Percentiles rank a stretch among this genome's conserved stretches.
These are phyloP conservation scores for Halesus radiatus DNA, from an alignment of 1,140 invertebrate species.

Conservation along the genomic window DNA sequence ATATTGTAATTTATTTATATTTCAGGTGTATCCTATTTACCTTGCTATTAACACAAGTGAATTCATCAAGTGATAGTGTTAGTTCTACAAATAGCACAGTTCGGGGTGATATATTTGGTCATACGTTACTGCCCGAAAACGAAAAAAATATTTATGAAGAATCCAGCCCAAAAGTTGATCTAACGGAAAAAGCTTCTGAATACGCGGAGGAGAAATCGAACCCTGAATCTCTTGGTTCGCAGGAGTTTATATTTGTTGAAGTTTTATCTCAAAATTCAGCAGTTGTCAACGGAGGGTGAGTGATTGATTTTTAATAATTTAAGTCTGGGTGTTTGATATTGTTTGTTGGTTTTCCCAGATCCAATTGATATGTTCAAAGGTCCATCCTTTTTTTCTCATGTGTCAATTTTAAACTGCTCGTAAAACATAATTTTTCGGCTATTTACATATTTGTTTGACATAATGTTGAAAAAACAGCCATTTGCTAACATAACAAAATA, in stretches of 20 bases:
- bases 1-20: conserved; percentile 47
- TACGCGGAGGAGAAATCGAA: not conserved
- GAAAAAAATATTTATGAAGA: conserved; percentile 14
- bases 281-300: conserved; percentile 71
- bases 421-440: too few relatives aligned
- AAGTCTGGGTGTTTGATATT: too few relatives aligned
- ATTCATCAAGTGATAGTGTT: conserved; percentile 4
- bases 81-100: conserved; percentile 16
- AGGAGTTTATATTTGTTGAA: conserved; percentile 68
- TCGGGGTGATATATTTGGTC: not conserved
- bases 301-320: conserved; percentile 49
- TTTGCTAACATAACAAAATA: too few relatives aligned
- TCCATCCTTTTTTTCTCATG: too few relatives aligned
- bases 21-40: conserved; percentile 63
- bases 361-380: too few relatives aligned
- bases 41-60: conserved; percentile 55
- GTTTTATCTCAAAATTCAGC: conserved; percentile 70
- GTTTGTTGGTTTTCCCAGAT: too few relatives aligned
- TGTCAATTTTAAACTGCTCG: too few relatives aligned
- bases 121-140: conserved; percentile 10
- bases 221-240: conserved; percentile 26
- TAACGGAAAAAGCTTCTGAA: conserved; percentile 43
- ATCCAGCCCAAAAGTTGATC: conserved; percentile 16
- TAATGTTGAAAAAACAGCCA: too few relatives aligned
- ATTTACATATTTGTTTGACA: too few relatives aligned